Evolutionary conservation across 2,113 vertebrate genomes (phyloP).

Genomic region (Myxocyprinus asiaticus): DNA sequence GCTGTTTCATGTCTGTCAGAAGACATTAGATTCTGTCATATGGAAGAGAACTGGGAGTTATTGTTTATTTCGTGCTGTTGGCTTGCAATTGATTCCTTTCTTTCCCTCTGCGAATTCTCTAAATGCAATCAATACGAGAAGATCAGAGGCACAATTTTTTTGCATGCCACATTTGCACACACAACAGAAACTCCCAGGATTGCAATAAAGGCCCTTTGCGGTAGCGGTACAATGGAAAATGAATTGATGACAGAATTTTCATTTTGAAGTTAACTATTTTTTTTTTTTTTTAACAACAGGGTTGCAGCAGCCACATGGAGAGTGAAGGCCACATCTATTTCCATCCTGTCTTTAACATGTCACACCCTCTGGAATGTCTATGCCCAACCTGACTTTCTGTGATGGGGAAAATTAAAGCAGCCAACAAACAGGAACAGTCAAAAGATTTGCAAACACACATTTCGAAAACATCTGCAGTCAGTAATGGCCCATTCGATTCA

Average conservation of each 20-base stretch:
- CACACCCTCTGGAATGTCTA: background rate
- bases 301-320: constrained; percentile 1
- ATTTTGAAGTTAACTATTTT: background rate
- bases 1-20: constrained; percentile 11
- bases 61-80: constrained; percentile 52
- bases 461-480: background rate
- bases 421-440: background rate
- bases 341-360: constrained; percentile 32
- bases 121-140: constrained; percentile 48
- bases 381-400: background rate
- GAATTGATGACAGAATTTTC: background rate
- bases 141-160: constrained; percentile 41
- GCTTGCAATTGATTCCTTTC: constrained; percentile 43
- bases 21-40: constrained; percentile 30
- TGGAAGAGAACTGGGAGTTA: constrained; percentile 33
- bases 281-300: background rate
- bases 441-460: background rate
- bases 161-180: constrained; percentile 23
- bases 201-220: constrained; percentile 14
- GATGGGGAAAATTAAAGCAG: constrained; percentile 20
- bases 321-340: constrained; percentile 17
- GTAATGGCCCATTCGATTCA: background rate
- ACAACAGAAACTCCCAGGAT: background rate
- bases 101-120: constrained; percentile 21
- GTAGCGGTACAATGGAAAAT: constrained; percentile 9